Conservation (phyloP, 2,113 vertebrate species). For the Xenopus tropicalis region UCB_Xtro_10.0 CM004443.2:75262001-75262500, state of each 20-base stretch:
- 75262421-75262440: no score
- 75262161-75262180: slow-evolving; percentile 1
- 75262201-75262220: background rate
- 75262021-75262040: background rate
- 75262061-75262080: background rate
- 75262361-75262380: no score
- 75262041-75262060: background rate
- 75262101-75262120: slow-evolving; percentile 15
- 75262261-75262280: slow-evolving; percentile 22
- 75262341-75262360: no score
- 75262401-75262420: no score
- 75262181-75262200: slow-evolving; percentile 18
- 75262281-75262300: background rate
- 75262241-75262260: slow-evolving; percentile 17
- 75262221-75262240: background rate
- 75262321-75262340: no score
- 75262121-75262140: background rate
- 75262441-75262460: no score
- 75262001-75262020: background rate
- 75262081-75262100: slow-evolving; percentile 10
- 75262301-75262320: no score
- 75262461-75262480: no score
- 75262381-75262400: no score
- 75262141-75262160: slow-evolving; percentile 3
- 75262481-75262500: no score